Base-by-base conservation (phyloP, 1,140 invertebrate genomes). In the Drosophila nigromelanica region DNA sequence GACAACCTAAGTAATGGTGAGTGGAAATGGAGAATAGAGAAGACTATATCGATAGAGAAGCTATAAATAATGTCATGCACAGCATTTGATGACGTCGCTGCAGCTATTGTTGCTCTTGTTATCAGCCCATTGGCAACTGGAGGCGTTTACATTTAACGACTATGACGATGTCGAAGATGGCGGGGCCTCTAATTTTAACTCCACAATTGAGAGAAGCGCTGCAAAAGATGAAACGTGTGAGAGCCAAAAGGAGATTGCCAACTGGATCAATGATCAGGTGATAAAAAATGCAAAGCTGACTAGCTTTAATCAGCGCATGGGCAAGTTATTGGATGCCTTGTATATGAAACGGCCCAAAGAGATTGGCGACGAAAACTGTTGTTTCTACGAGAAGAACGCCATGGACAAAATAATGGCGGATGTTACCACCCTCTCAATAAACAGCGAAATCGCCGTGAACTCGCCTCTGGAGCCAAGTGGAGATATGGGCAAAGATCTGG, bases 221-320 rank as follows among this genome's bases (percentile, higher is more conserved):
- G 1, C 1, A 2, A 27, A 5, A 6, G n/a, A 39, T 0, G 18
- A 47, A 3, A 8, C 14, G 0, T 81, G 78, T 27, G 2, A 42
- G 4, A 48, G 15, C n/a, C 30, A 58, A n/a, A 33, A 48, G 1
- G 43, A 43, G 12, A 52, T 85, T 33, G n/a, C 51, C 2, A 27
- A n/a, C 5, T 83, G 80, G 80, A 51, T 85, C 11, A 69, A 63
- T 4, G 39, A 63, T 10, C 76, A 80, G 30, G 15, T 64, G 14
- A 21, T 30, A 10, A n/a, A 35, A 12, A 61, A 59, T 47, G 40
- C 55, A 0, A 61, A 76, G 11, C 12, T 80, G 5, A 59, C 60
- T 11, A 24, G 15, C 3, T 61, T 76, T 11, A 68, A 80, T 43
- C 40, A n/a, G 7, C 54, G 15, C 33, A 21, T 80, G n/a, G 11